A percentile compares a stretch with the other conserved stretches of the same genome.
These are phyloP conservation scores for Cyprinus carpio DNA, from an alignment of 2,113 vertebrate species.

Conservation along the genomic window DNA sequence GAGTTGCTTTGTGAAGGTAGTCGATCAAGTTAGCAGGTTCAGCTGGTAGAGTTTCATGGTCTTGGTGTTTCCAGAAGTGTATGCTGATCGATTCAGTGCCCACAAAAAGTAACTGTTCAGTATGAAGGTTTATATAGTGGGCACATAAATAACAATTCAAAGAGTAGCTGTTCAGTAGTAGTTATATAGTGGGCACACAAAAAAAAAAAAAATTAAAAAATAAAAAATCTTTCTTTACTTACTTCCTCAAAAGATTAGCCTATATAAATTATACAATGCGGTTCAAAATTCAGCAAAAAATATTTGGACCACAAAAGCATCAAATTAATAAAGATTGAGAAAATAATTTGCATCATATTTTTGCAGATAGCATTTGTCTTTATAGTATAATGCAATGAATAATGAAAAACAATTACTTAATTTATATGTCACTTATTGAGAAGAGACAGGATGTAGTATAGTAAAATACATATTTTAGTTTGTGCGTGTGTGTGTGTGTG, in stretches of 20 bases:
- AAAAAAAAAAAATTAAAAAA: no score
- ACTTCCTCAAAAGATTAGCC: neutral
- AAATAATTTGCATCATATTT: neutral
- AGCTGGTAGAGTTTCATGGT: neutral
- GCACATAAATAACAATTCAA: neutral
- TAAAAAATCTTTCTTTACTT: neutral
- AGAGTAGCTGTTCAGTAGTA: no score
- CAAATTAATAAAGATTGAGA: neutral
- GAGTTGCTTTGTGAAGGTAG: neutral
- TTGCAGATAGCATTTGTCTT: neutral
- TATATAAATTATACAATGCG: neutral
- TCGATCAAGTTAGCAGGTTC: neutral
- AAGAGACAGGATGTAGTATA: neutral
- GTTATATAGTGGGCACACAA: no score
- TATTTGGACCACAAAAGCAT: neutral
- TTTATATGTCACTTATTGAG: neutral
- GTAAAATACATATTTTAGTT: no score
- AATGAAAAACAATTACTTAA: neutral
- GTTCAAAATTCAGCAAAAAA: neutral
- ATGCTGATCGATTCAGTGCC: neutral
- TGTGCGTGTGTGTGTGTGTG: no score
- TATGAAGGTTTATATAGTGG: neutral
- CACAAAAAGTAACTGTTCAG: neutral
- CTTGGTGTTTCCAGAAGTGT: neutral
- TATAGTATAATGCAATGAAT: neutral